A percentile compares a stretch with the other conserved stretches of the same genome.
phyloP scores from a whole-genome alignment of 2,113 vertebrate genomes.

The human (Homo sapiens) region GRCh38 chrX:36151001-36151500 shows the following conservation, averaged over 20 bases:
- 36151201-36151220: background rate
- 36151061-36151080: background rate
- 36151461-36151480: background rate
- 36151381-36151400: background rate
- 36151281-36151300: background rate
- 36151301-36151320: background rate
- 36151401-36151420: background rate
- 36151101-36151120: background rate
- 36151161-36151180: background rate
- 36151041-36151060: background rate
- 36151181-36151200: background rate
- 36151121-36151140: background rate
- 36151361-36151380: background rate
- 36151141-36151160: background rate
- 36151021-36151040: background rate
- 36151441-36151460: background rate
- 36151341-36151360: background rate
- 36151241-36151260: background rate
- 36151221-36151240: background rate
- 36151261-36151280: background rate
- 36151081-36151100: background rate
- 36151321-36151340: background rate
- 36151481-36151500: background rate
- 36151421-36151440: background rate
- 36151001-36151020: background rate